These are phyloP conservation scores for Narcine bancroftii DNA, from an alignment of 2,113 vertebrate species.

Conservation along the genomic window DNA sequence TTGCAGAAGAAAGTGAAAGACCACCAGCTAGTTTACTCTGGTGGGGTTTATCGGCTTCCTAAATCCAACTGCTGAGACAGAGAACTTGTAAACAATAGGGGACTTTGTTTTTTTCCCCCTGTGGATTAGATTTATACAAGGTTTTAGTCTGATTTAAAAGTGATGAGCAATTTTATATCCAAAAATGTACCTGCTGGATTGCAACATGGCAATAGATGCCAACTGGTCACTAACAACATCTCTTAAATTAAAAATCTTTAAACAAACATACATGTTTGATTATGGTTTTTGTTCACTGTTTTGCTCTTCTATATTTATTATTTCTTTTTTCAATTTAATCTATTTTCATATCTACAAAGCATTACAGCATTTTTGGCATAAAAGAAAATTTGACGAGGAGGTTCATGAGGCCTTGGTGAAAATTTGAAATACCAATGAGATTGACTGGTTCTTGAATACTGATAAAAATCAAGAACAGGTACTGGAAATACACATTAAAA, in stretches of 20 bases:
- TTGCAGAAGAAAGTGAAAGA: conserved; percentile 89
- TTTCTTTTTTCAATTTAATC: too few relatives aligned
- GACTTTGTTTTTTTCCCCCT: background rate
- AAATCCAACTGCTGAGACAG: conserved; percentile 57
- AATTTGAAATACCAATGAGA: too few relatives aligned
- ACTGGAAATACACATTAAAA: too few relatives aligned
- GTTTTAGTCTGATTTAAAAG: background rate
- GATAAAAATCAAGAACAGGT: too few relatives aligned
- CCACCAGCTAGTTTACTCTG: conserved; percentile 76
- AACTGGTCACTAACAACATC: background rate
- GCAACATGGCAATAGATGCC: background rate
- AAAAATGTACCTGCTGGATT: background rate
- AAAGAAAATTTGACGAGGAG: too few relatives aligned
- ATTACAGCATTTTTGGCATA: background rate
- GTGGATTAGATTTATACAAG: background rate
- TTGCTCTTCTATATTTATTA: background rate
- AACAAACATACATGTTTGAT: background rate
- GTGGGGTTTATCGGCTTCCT: conserved; percentile 87
- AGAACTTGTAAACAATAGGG: background rate
- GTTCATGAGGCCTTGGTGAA: too few relatives aligned
- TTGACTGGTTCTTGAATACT: too few relatives aligned
- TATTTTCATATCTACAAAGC: background rate
- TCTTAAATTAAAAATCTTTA: background rate
- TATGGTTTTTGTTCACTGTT: background rate
- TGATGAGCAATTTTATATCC: background rate